phyloP scores from a whole-genome alignment of 23 tunicate genomes.

The Trididemnum nubilum region DNA sequence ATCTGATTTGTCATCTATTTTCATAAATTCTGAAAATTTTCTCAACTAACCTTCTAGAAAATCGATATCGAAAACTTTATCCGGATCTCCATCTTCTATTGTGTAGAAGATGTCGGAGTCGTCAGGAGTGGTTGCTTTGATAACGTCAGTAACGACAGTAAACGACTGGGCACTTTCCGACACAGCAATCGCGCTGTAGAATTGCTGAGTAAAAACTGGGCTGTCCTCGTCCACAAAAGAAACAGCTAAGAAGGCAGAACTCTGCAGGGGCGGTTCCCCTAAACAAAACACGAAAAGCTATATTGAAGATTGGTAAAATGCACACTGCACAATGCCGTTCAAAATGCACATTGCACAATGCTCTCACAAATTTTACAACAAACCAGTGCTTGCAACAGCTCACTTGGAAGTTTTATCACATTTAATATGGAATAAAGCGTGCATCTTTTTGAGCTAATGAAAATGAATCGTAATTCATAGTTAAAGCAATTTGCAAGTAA shows the following conservation, averaged over 20 bases:
- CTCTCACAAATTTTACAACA: too few species aligned
- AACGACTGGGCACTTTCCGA: slow-evolving; percentile 47
- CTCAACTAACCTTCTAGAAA: slow-evolving; percentile 37
- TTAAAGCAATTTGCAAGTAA: too few species aligned
- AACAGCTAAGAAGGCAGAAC: slow-evolving; percentile 12
- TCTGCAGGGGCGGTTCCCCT: slow-evolving; percentile 29
- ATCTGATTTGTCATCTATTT: too few species aligned
- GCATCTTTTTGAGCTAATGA: too few species aligned
- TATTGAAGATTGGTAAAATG: neutral
- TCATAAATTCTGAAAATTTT: too few species aligned
- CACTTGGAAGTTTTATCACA: too few species aligned
- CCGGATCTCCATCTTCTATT: slow-evolving; percentile 49
- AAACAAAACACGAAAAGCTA: neutral
- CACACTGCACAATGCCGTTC: too few species aligned
- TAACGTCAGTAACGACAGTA: slow-evolving; percentile 45
- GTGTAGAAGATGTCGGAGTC: slow-evolving; percentile 40
- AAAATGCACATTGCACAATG: too few species aligned
- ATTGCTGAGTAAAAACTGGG: slow-evolving; percentile 48
- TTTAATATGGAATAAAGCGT: too few species aligned
- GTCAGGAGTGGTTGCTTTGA: slow-evolving; percentile 45
- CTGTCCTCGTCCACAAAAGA: slow-evolving; percentile 40
- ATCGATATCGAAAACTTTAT: slow-evolving; percentile 54
- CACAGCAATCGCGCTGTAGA: slow-evolving; percentile 35
- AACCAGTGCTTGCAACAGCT: too few species aligned
- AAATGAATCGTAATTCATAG: too few species aligned